Conservation (phyloP, 2,113 vertebrate genomes). For the Hystrix brachyura region DNA sequence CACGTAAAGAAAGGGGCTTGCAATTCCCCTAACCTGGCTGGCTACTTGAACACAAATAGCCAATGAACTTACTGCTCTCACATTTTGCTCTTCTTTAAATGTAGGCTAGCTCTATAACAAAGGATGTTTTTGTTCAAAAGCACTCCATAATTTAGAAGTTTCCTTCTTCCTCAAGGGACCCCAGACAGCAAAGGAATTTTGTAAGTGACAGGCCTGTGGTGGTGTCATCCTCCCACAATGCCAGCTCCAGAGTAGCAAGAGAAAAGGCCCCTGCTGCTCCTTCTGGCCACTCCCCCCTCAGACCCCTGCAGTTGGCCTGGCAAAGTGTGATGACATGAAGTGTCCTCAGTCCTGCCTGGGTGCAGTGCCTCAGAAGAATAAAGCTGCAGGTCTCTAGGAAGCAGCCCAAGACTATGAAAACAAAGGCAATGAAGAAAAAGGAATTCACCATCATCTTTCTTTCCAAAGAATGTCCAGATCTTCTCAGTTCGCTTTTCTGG, state of each 20-base stretch:
- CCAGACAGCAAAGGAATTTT: background rate
- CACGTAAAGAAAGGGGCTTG: background rate
- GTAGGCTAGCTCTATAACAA: background rate
- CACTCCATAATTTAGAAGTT: background rate
- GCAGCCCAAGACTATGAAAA: accelerated
- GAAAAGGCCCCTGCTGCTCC: background rate
- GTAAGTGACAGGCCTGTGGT: accelerated
- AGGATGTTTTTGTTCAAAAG: background rate
- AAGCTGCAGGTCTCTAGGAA: background rate
- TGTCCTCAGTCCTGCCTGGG: background rate
- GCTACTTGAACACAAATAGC: background rate
- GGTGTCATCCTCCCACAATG: accelerated
- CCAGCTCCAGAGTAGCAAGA: background rate
- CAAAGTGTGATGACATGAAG: accelerated
- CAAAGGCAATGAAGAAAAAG: background rate
- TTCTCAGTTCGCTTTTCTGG: slow-evolving; percentile 93
- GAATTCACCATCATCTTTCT: slow-evolving; percentile 92
- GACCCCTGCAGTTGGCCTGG: background rate
- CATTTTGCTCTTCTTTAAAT: background rate
- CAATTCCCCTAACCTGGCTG: background rate
- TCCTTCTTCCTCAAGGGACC: background rate
- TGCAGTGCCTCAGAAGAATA: background rate
- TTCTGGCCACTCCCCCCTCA: background rate
- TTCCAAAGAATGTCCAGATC: slow-evolving; percentile 94
- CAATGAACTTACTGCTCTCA: background rate